Percentiles rank a stretch among this genome's conserved stretches.
These are phyloP conservation scores for Labroides dimidiatus DNA, from an alignment of 2,797 vertebrate genomes.

Conservation along the genomic window DNA sequence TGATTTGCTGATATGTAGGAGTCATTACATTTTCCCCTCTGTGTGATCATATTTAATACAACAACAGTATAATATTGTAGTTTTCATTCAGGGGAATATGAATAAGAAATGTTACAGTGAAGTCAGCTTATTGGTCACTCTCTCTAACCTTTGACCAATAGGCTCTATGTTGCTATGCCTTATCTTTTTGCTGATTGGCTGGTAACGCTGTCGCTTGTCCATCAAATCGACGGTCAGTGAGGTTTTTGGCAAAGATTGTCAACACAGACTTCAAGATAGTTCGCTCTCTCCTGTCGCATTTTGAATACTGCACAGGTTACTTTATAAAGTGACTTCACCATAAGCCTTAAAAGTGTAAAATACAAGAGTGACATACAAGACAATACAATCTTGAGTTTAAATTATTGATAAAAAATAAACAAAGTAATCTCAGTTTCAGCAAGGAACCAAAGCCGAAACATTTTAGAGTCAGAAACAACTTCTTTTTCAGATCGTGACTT, in stretches of 20 bases:
- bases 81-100: constrained; percentile 7
- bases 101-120: background rate
- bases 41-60: accelerated
- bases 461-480: no score
- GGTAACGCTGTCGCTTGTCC: constrained; percentile 65
- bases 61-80: background rate
- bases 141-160: constrained; percentile 68
- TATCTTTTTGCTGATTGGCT: constrained; percentile 69
- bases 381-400: no score
- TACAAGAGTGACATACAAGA: no score
- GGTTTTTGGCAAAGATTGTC: constrained; percentile 47
- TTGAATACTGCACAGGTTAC: background rate
- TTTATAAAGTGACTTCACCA: no score
- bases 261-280: constrained; percentile 23
- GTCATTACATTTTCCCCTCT: background rate
- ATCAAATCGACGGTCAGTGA: constrained; percentile 21
- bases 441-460: no score
- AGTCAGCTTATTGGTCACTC: constrained; percentile 49
- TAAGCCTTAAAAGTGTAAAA: no score
- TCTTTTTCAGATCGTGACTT: no score
- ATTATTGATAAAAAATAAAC: no score
- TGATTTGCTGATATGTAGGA: background rate
- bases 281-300: background rate
- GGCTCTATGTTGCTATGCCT: constrained; percentile 81
- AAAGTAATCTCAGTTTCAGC: no score